These are phyloP conservation scores for Bursaphelenchus mucronatus DNA, from an alignment of 1,140 invertebrate species.

Conservation along the genomic window DNA sequence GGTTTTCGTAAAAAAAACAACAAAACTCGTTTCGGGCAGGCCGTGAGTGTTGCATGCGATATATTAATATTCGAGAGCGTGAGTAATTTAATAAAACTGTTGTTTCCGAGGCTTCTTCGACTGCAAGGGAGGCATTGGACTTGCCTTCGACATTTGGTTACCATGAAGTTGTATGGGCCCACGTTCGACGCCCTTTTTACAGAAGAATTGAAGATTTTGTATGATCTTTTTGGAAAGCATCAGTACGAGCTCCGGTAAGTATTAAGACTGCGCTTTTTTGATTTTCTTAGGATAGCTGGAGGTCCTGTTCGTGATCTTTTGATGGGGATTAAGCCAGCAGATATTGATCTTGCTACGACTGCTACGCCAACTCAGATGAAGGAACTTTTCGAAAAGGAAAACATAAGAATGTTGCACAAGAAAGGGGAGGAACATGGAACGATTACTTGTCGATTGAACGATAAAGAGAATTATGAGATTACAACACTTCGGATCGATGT, in stretches of 20 bases:
- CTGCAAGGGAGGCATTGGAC: too few species aligned
- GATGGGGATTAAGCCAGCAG: conserved; percentile 76
- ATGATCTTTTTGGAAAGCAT: conserved; percentile 74
- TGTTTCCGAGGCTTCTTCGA: too few species aligned
- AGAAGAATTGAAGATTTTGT: conserved; percentile 71
- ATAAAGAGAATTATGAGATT: conserved; percentile 64
- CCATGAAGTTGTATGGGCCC: conserved; percentile 30
- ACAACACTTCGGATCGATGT: conserved; percentile 71
- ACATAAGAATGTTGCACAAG: conserved; percentile 83
- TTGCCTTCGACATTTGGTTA: background rate
- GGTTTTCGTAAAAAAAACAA: too few species aligned
- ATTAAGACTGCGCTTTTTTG: conserved; percentile 14
- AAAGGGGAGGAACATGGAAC: conserved; percentile 96
- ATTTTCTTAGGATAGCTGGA: conserved; percentile 76
- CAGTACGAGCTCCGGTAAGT: conserved; percentile 66
- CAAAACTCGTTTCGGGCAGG: too few species aligned
- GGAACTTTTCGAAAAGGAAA: conserved; percentile 79
- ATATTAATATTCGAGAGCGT: too few species aligned
- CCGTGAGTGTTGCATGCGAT: too few species aligned
- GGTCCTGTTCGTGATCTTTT: conserved; percentile 90
- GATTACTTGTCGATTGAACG: conserved; percentile 89
- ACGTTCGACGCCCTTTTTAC: conserved; percentile 76
- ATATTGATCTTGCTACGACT: conserved; percentile 94
- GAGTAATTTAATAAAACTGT: too few species aligned
- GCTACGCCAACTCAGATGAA: conserved; percentile 96